Evolutionary conservation across 2,888 invertebrate genomes (phyloP), one percentile per base, ranked within the genome.

Genomic region (Ceriagrion tenellum): DNA sequence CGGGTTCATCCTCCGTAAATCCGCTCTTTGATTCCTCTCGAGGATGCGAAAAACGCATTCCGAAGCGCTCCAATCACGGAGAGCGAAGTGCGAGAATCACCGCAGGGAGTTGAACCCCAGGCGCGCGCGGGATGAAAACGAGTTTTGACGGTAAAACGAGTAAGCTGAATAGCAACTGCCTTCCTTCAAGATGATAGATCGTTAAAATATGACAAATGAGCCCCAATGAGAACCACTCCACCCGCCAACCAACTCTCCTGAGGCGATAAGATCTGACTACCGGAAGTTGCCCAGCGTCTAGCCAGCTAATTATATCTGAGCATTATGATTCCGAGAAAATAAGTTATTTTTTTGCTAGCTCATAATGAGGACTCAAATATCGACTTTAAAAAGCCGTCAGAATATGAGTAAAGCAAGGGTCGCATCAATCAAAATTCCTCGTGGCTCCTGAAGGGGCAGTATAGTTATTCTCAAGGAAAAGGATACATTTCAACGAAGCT

Each of bases 71-170:
- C 12, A 81, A 81, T 81, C 81, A 16, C 30, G 13, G 35, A 30
- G 13, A 8, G 35, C 30, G n/a, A 30, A 81, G 81, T n/a, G 69
- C n/a, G 23, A 26, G n/a, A 8, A 6, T 81, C 81, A 81, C 81
- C 30, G 81, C 59, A 59, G 59, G 59, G 59, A 59, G 16, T 59
- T 59, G 20, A 20, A 20, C 59, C 59, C 12, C 16, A 59, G 16
- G 59, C 81, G 35, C 26, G 69, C 10, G 69, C 35, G 35, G 81
- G 18, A 35, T 3, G 81, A 18, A 81, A 81, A 81, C 81, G 30
- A 81, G 74, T 81, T 81, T 81, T 81, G 74, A 30, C 30, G 30
- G 74, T 35, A 81, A 81, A 81, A 81, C 74, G 81, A 16, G 81
- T 81, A 13, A 81, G 35, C 1, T 26, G 18, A n/a, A 69, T 26